phyloP scores from a whole-genome alignment of 2,113 vertebrate species.

The Callithrix jacchus region DNA sequence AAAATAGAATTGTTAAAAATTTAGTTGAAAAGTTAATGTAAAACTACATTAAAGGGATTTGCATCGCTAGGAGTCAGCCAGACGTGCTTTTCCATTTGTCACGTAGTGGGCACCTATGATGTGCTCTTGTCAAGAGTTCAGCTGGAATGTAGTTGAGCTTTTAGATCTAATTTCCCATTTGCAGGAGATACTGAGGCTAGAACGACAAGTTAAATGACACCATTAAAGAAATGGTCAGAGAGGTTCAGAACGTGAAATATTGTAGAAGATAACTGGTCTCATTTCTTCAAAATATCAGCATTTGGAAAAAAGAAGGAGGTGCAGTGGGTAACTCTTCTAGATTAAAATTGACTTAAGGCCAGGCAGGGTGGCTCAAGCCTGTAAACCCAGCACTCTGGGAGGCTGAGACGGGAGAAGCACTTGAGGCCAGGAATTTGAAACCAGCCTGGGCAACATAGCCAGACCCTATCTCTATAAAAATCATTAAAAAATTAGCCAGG shows the following conservation, averaged over 20 bases:
- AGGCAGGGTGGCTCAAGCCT: no score
- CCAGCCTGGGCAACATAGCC: no score
- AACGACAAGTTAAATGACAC: no score
- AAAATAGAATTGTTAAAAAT: background rate
- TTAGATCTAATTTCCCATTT: background rate
- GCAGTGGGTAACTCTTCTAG: background rate
- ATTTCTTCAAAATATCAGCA: background rate
- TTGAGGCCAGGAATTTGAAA: no score
- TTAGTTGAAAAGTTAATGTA: background rate
- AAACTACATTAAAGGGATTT: background rate
- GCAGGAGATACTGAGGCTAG: background rate
- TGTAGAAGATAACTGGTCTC: background rate
- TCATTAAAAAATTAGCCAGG: no score
- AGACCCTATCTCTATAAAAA: no score
- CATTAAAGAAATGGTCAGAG: no score
- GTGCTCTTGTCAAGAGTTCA: background rate
- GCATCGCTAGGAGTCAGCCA: background rate
- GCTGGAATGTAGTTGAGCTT: background rate
- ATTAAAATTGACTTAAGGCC: background rate
- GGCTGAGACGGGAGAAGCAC: no score
- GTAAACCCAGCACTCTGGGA: no score
- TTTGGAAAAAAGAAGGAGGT: background rate
- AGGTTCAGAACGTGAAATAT: no score
- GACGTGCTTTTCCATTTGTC: background rate
- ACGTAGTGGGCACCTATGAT: background rate